Percentiles rank a stretch among this genome's conserved stretches.
Conservation (phyloP, 2,797 vertebrate genomes). For the Rhyacichthys aspro region DNA sequence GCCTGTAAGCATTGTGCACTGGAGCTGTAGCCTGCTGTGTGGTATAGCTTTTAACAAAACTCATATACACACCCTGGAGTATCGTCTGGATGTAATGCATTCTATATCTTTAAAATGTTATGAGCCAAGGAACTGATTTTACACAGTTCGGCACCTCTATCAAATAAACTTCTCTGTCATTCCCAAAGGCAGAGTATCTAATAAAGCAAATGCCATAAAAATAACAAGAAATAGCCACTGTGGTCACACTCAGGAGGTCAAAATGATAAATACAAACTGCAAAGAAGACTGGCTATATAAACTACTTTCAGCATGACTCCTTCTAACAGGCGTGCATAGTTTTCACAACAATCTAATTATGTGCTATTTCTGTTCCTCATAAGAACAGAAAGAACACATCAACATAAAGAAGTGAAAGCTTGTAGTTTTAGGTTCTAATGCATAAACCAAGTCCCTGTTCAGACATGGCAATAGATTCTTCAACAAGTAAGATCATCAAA, state of each 20-base stretch:
- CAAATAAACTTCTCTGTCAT: conserved; percentile 45
- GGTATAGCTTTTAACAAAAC: conserved; percentile 15
- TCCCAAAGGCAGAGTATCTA: conserved; percentile 45
- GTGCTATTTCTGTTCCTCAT: conserved; percentile 28
- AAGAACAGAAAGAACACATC: conserved; percentile 19
- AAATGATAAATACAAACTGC: conserved; percentile 34
- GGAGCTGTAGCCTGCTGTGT: conserved; percentile 14
- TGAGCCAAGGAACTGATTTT: conserved; percentile 43
- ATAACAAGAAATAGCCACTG: conserved; percentile 53
- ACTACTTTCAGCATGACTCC: conserved; percentile 4
- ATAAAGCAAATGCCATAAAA: conserved; percentile 61
- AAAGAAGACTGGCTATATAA: background rate
- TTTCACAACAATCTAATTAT: conserved; percentile 63
- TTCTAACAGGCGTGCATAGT: conserved; percentile 24
- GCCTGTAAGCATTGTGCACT: conserved; percentile 17
- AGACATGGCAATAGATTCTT: no score
- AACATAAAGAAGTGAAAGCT: conserved; percentile 1
- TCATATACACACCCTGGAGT: conserved; percentile 22
- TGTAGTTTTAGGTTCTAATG: conserved; percentile 16
- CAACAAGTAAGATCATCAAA: no score
- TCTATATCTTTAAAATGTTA: conserved; percentile 37
- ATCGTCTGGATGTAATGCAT: conserved; percentile 21
- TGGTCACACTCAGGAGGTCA: conserved; percentile 38
- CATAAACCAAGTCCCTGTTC: conserved; percentile 7
- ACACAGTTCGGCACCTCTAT: conserved; percentile 45